Conservation (phyloP, 2,113 vertebrate genomes). For the Ailuropoda melanoleuca region DNA sequence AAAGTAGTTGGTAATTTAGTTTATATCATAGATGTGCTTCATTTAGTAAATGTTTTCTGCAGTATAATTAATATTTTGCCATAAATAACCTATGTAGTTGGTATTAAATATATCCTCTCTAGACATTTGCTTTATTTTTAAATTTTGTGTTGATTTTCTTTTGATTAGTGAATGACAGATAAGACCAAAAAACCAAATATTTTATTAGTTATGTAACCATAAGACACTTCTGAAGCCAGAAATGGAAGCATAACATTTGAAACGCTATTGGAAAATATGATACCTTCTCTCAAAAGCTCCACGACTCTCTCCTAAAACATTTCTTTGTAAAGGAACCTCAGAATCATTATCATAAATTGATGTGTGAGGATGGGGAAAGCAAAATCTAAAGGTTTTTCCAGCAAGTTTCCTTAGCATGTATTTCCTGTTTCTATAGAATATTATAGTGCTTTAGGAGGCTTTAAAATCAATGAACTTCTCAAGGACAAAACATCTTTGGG, state of each 20-base stretch:
- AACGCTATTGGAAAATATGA: background rate
- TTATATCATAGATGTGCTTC: slow-evolving; percentile 23
- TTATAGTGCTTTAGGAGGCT: background rate
- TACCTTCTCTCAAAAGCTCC: background rate
- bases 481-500: background rate
- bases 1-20: background rate
- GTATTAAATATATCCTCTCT: slow-evolving; percentile 42
- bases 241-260: background rate
- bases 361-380: background rate
- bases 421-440: background rate
- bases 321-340: background rate
- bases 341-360: background rate
- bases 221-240: background rate
- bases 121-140: slow-evolving; percentile 62
- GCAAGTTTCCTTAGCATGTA: background rate
- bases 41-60: slow-evolving; percentile 62
- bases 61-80: slow-evolving; percentile 58
- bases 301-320: background rate
- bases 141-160: slow-evolving; percentile 65
- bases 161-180: background rate
- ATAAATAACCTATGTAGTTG: slow-evolving; percentile 46
- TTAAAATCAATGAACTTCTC: background rate
- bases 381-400: slow-evolving; percentile 16
- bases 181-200: background rate
- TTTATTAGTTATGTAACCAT: background rate